These are phyloP conservation scores for Noctilio leporinus DNA, from an alignment of 2,113 vertebrate species.

Conservation along the genomic window DNA sequence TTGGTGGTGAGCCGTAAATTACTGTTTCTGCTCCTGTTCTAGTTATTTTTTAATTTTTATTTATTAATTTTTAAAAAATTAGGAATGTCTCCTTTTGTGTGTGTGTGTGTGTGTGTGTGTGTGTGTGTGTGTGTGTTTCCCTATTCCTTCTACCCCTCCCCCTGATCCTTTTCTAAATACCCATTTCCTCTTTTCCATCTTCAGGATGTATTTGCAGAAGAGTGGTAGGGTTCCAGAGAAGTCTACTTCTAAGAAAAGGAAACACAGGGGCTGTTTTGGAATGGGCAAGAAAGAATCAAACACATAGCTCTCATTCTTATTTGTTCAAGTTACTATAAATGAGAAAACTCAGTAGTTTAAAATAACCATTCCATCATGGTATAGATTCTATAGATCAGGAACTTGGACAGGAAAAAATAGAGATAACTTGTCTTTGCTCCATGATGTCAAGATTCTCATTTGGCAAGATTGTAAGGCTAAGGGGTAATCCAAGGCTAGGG, in stretches of 20 bases:
- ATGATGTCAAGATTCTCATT: neutral
- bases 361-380: neutral
- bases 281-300: neutral
- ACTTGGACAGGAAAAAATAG: neutral
- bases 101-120: neutral
- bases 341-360: neutral
- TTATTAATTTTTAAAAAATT: neutral
- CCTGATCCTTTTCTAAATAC: neutral
- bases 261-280: neutral
- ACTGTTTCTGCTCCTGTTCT: neutral
- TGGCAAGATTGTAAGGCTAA: neutral
- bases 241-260: neutral
- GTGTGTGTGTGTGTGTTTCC: neutral
- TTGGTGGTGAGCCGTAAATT: neutral
- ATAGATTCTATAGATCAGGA: neutral
- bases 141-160: neutral
- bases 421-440: neutral
- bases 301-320: neutral
- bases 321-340: neutral
- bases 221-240: neutral
- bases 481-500: neutral
- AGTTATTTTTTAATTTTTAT: neutral
- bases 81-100: neutral
- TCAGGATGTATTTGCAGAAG: neutral
- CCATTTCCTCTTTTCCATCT: neutral